These are phyloP conservation scores for Notoglanidium macrostoma DNA, from an alignment of 2,797 vertebrate species.

Conservation along the genomic window DNA sequence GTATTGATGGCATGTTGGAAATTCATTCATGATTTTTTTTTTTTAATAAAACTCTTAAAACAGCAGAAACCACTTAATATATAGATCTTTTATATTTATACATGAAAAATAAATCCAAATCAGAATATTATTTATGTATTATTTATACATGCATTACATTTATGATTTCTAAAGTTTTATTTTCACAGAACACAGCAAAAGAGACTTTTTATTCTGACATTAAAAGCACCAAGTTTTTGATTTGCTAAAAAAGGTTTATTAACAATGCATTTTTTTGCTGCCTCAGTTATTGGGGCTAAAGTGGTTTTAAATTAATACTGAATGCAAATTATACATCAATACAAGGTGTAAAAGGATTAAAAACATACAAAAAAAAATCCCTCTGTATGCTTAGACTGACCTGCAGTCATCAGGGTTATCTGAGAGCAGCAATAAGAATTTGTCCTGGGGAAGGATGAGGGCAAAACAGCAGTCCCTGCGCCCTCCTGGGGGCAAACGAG, in stretches of 20 bases:
- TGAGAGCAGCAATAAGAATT: constrained; percentile 77
- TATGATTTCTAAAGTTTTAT: background rate
- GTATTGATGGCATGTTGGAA: background rate
- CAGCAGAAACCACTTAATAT: background rate
- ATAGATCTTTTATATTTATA: background rate
- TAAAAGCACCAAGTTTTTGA: background rate
- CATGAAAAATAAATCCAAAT: background rate
- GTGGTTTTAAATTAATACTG: background rate
- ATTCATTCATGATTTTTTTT: background rate
- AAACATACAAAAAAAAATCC: background rate
- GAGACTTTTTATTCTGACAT: background rate
- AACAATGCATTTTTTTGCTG: background rate
- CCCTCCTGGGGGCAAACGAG: constrained; percentile 75
- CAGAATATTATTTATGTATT: background rate
- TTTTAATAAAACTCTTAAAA: no score
- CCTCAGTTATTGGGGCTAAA: background rate
- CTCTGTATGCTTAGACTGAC: constrained; percentile 57
- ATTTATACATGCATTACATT: background rate
- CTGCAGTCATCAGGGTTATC: constrained; percentile 78
- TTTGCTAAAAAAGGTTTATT: background rate
- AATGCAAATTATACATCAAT: background rate
- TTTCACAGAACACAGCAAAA: no score
- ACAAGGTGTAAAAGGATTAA: background rate
- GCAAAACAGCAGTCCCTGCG: constrained; percentile 81
- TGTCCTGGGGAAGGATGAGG: constrained; percentile 76